A percentile compares a stretch with the other conserved stretches of the same genome.
These are phyloP conservation scores for Nannoperca obscura DNA, from an alignment of 2,797 vertebrate genomes.

Conservation along the genomic window DNA sequence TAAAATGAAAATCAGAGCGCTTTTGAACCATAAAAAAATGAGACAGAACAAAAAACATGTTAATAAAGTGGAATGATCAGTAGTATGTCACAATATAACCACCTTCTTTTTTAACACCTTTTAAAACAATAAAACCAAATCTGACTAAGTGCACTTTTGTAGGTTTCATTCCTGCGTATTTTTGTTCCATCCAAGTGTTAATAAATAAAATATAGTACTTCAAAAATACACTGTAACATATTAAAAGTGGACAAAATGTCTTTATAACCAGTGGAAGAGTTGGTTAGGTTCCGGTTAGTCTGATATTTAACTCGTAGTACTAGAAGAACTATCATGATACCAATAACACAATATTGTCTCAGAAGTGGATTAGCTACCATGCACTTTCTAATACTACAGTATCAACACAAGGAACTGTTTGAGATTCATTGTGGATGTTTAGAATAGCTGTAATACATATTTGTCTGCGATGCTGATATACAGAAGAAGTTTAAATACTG, in stretches of 20 bases:
- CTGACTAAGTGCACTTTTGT: too few relatives aligned
- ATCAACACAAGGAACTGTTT: not conserved
- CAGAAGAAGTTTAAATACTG: not conserved
- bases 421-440: not conserved
- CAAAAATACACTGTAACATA: not conserved
- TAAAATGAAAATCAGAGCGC: not conserved
- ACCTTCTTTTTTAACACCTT: not conserved
- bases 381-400: not conserved
- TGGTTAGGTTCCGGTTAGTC: not conserved
- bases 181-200: not conserved
- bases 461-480: not conserved
- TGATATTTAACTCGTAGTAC: not conserved
- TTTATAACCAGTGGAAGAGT: not conserved
- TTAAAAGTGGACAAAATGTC: not conserved
- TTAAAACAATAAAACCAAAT: not conserved
- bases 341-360: not conserved
- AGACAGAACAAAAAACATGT: not conserved
- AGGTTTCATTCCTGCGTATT: too few relatives aligned
- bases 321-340: not conserved
- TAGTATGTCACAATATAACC: not conserved
- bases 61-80: not conserved
- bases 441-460: not conserved
- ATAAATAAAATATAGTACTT: not conserved
- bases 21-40: not conserved
- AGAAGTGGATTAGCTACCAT: not conserved